phyloP scores from a whole-genome alignment of 2,888 invertebrate genomes.

The Heteromyza rotundicornis region DNA sequence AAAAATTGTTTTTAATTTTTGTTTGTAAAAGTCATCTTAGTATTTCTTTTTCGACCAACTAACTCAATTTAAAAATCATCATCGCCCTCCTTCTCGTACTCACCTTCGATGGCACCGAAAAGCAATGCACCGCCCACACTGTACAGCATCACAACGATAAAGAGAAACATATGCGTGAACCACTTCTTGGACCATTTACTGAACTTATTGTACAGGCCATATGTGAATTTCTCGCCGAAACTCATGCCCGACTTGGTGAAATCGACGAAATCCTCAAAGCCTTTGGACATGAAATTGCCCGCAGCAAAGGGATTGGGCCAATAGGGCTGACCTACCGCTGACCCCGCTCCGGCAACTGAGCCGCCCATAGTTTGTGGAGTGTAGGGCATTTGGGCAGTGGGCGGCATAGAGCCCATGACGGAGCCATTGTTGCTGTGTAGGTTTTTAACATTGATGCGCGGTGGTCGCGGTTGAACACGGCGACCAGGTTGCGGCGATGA shows the following conservation, averaged over 20 bases:
- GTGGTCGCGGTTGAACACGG: conserved; percentile 51
- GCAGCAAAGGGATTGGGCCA: conserved; percentile 67
- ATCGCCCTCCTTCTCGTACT: conserved; percentile 47
- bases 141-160: conserved; percentile 78
- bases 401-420: conserved; percentile 44
- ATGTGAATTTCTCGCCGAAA: conserved; percentile 82
- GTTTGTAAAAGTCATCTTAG: no score
- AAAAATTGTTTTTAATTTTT: no score
- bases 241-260: conserved; percentile 83
- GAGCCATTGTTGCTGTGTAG: conserved; percentile 42
- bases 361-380: conserved; percentile 47
- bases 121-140: conserved; percentile 82
- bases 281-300: conserved; percentile 80
- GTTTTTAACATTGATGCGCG: conserved; percentile 56
- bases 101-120: conserved; percentile 81
- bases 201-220: conserved; percentile 80
- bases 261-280: conserved; percentile 79
- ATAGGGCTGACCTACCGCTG: conserved; percentile 46
- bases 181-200: conserved; percentile 79
- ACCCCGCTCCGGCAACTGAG: background rate
- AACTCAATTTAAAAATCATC: background rate
- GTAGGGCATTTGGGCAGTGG: conserved; percentile 47
- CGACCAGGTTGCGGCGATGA: conserved; percentile 41
- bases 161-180: conserved; percentile 89
- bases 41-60: no score